These are phyloP conservation scores for Spheniscus humboldti DNA, from an alignment of 2,797 vertebrate species.

Conservation along the genomic window DNA sequence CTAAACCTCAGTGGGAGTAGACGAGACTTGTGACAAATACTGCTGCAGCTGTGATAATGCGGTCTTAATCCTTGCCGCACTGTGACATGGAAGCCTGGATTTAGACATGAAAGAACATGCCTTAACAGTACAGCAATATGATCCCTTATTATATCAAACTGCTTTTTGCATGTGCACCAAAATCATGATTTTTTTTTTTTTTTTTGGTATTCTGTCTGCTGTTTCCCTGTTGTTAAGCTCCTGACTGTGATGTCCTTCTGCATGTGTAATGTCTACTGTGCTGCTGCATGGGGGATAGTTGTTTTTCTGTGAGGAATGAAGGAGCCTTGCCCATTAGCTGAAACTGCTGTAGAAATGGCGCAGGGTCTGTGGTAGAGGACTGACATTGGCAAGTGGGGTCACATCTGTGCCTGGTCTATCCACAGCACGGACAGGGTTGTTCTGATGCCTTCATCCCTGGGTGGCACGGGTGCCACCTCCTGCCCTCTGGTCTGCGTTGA, in stretches of 20 bases:
- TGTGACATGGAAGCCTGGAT: not conserved
- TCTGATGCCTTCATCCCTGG: not conserved
- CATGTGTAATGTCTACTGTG: not conserved
- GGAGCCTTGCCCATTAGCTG: not conserved
- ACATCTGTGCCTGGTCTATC: fast-evolving
- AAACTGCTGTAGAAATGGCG: not conserved
- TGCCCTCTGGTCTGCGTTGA: not conserved
- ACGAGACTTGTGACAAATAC: not conserved
- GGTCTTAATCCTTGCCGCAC: not conserved
- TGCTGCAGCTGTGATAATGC: not conserved
- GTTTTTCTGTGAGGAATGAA: not conserved
- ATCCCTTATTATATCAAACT: not conserved
- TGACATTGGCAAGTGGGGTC: fast-evolving
- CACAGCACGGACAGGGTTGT: fast-evolving
- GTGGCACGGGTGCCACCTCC: not conserved
- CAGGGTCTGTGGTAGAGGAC: not conserved
- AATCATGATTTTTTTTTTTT: not conserved
- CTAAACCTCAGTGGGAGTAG: not conserved
- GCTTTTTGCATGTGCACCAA: not conserved
- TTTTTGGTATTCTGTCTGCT: not conserved
- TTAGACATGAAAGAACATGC: not conserved
- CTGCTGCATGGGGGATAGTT: not conserved
- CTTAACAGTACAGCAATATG: not conserved
- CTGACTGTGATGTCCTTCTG: not conserved
- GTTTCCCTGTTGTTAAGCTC: not conserved